phyloP scores from a whole-genome alignment of 2,113 vertebrate species.

The Orcinus orca region DNA sequence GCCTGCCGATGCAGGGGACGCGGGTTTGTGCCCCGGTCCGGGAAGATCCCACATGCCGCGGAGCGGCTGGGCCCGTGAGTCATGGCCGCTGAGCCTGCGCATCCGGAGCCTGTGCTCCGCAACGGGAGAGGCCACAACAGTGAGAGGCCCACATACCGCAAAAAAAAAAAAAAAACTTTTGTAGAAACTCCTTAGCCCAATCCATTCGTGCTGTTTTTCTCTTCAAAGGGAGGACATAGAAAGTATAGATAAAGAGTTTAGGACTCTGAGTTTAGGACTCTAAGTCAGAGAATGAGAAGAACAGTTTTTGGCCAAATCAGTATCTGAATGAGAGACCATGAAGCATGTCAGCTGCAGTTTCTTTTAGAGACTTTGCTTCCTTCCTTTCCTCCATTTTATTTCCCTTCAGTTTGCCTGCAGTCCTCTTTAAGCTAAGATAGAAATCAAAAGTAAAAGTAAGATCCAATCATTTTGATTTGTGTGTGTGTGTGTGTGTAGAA shows the following conservation, averaged over 20 bases:
- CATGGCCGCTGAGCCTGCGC: too few relatives aligned
- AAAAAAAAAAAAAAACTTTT: not conserved
- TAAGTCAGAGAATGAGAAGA: not conserved
- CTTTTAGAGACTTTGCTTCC: not conserved
- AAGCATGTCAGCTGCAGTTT: not conserved
- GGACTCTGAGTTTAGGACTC: too few relatives aligned
- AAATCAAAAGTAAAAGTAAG: conserved; percentile 18
- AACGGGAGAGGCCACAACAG: too few relatives aligned
- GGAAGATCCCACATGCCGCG: too few relatives aligned
- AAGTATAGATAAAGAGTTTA: not conserved
- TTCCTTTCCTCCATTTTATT: not conserved
- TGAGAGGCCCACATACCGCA: too few relatives aligned
- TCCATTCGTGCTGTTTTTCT: not conserved
- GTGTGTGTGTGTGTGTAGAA: not conserved
- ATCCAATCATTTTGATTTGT: not conserved
- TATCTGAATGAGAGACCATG: not conserved
- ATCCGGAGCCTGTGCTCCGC: too few relatives aligned
- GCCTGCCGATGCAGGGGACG: too few relatives aligned
- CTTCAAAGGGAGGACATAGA: not conserved
- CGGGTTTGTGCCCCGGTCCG: too few relatives aligned
- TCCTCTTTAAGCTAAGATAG: not conserved
- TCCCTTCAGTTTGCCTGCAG: not conserved
- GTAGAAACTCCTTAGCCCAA: not conserved
- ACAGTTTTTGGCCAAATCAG: not conserved
- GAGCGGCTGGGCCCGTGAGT: too few relatives aligned